These are phyloP conservation scores for Drosophila pullipes DNA, from an alignment of 2,888 invertebrate genomes.

Conservation along the genomic window DNA sequence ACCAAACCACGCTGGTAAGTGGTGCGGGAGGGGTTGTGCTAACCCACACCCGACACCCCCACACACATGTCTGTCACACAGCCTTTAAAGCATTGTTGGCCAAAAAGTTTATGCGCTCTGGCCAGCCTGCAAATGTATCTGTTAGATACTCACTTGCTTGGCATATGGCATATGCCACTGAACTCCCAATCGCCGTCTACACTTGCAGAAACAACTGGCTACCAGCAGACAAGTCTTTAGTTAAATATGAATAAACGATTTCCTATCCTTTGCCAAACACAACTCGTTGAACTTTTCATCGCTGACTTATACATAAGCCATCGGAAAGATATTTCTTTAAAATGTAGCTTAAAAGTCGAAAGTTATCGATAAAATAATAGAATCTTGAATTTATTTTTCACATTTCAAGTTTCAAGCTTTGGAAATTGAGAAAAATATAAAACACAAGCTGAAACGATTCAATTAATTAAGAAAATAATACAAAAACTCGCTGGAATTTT, in stretches of 20 bases:
- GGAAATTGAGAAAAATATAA: not conserved
- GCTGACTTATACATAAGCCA: not conserved
- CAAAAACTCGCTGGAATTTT: not conserved
- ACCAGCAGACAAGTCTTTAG: not conserved
- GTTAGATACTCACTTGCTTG: slow-evolving; percentile 23
- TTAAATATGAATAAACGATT: not conserved
- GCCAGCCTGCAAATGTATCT: slow-evolving; percentile 29
- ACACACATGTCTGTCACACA: slow-evolving; percentile 12
- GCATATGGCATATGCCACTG: not conserved
- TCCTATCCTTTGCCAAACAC: not conserved
- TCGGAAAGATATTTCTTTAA: not conserved
- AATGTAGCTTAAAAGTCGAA: not conserved
- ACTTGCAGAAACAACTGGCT: not conserved
- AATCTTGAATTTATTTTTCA: not conserved
- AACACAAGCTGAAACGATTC: not conserved
- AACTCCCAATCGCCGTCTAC: not conserved
- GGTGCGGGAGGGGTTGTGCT: not conserved
- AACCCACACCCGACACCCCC: not conserved
- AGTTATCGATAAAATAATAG: not conserved
- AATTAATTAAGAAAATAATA: not conserved
- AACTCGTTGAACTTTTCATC: not conserved
- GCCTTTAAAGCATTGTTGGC: slow-evolving; percentile 6
- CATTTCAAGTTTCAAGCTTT: not conserved
- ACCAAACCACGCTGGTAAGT: slow-evolving; percentile 28
- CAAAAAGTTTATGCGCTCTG: slow-evolving; percentile 25